Evolutionary conservation across 2,888 invertebrate species (phyloP).

Genomic region (Acleris holmiana): DNA sequence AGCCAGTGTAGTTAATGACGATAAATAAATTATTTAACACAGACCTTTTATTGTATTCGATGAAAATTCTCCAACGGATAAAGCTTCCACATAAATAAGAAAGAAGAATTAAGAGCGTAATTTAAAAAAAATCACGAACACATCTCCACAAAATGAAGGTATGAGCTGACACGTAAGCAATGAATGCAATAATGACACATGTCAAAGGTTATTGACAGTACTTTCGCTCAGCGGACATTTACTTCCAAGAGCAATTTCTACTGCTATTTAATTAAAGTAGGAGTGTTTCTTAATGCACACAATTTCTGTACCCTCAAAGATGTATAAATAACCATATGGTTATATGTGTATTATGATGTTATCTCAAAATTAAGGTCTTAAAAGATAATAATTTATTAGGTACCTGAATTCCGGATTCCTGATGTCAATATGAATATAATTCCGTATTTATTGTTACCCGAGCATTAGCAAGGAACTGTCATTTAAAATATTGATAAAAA

Average conservation of each 20-base stretch:
- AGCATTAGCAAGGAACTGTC: conserved; percentile 20
- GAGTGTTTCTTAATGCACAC: background rate
- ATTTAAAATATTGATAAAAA: conserved; percentile 27
- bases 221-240: conserved; percentile 51
- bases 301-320: background rate
- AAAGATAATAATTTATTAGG: conserved; percentile 11
- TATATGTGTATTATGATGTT: background rate
- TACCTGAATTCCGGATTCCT: conserved; percentile 21
- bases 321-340: background rate
- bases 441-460: conserved; percentile 4
- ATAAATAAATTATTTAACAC: conserved; percentile 19
- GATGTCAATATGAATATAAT: conserved; percentile 18
- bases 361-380: background rate
- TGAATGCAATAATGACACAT: conserved; percentile 84
- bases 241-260: conserved; percentile 15
- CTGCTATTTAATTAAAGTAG: conserved; percentile 34
- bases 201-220: conserved; percentile 84
- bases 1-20: conserved; percentile 9
- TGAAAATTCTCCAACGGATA: conserved; percentile 11
- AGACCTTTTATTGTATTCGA: conserved; percentile 4
- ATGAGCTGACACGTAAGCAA: conserved; percentile 80
- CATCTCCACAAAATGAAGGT: conserved; percentile 60
- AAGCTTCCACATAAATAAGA: conserved; percentile 4
- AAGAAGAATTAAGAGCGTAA: conserved; percentile 28
- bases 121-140: conserved; percentile 44